phyloP scores from a whole-genome alignment of 2,113 vertebrate genomes.

The Apteryx mantelli region DNA sequence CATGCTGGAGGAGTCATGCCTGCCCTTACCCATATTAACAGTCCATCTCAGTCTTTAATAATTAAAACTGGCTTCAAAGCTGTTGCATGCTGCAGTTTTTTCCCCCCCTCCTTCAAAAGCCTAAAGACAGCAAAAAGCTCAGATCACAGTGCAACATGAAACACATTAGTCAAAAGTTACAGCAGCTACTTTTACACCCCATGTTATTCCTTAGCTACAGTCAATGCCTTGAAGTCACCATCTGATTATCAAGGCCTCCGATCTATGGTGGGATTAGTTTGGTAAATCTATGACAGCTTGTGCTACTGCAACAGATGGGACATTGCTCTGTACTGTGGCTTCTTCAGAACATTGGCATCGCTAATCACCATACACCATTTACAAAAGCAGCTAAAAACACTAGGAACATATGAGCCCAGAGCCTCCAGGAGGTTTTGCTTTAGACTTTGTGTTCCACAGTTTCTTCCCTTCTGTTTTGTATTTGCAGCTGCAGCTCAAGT shows the following conservation, averaged over 20 bases:
- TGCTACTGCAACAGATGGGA: background rate
- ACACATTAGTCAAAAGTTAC: accelerated
- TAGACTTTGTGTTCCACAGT: accelerated
- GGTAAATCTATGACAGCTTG: accelerated
- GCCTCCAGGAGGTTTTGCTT: background rate
- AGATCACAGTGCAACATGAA: background rate
- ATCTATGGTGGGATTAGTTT: background rate
- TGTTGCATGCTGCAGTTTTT: background rate
- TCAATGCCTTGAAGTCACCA: background rate
- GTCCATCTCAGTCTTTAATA: background rate
- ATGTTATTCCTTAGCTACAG: background rate
- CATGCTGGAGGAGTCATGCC: background rate
- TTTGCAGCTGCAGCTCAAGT: background rate
- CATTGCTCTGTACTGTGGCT: background rate
- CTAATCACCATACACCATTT: accelerated
- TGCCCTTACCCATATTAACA: background rate
- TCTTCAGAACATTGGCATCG: background rate
- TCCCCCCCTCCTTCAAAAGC: background rate
- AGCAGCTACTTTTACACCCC: background rate
- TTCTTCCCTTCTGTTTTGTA: background rate
- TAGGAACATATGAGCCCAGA: background rate
- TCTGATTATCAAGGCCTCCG: background rate
- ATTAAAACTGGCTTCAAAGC: background rate
- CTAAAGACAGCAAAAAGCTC: background rate
- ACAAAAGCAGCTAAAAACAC: background rate